Conservation (phyloP, 2,797 vertebrate genomes). For the Alfaro cultratus region DNA sequence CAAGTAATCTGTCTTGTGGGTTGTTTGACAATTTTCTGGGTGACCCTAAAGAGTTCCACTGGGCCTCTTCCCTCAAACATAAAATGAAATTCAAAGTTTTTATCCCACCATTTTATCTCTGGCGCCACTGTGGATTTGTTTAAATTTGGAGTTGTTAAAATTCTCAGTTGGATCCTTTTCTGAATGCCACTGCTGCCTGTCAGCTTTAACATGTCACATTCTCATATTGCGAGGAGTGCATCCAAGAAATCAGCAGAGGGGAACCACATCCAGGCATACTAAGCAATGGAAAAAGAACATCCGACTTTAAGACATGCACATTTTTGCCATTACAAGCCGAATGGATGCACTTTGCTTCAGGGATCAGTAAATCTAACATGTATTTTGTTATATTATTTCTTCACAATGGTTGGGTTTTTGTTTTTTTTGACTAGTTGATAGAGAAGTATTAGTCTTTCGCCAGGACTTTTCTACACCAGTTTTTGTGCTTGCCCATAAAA, state of each 20-base stretch:
- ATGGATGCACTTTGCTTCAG: slow-evolving; percentile 28
- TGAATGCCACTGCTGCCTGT: slow-evolving; percentile 11
- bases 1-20: background rate
- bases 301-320: slow-evolving; percentile 42
- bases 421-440: slow-evolving; percentile 9
- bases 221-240: background rate
- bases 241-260: slow-evolving; percentile 22
- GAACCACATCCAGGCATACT: slow-evolving; percentile 21
- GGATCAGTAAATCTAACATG: slow-evolving; percentile 39
- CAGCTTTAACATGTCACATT: slow-evolving; percentile 30
- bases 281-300: slow-evolving; percentile 2
- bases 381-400: slow-evolving; percentile 45
- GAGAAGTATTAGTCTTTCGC: background rate
- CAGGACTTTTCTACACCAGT: slow-evolving; percentile 1
- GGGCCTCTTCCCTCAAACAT: background rate
- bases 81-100: background rate
- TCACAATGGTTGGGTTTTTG: slow-evolving; percentile 4
- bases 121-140: background rate
- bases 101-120: slow-evolving; percentile 1
- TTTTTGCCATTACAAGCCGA: slow-evolving; percentile 37
- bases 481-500: background rate
- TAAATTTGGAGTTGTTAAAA: background rate
- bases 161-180: background rate
- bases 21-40: slow-evolving; percentile 1
- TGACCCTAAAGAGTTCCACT: background rate